These are phyloP conservation scores for Semaprochilodus insignis DNA, from an alignment of 2,797 vertebrate species.

Conservation along the genomic window DNA sequence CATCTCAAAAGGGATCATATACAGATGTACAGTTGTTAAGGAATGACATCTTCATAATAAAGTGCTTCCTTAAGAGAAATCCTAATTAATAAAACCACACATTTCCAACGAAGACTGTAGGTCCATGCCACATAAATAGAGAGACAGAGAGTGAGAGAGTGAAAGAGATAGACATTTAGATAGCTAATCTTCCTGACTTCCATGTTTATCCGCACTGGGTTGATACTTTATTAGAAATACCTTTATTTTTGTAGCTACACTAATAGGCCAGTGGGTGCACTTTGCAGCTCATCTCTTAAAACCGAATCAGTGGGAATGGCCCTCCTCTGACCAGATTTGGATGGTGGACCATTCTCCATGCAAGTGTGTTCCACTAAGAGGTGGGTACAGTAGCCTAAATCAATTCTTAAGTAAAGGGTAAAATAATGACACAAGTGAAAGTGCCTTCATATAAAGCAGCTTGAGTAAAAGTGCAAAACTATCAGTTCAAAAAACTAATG, in stretches of 20 bases:
- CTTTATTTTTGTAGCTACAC: neutral
- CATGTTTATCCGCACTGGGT: neutral
- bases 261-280: neutral
- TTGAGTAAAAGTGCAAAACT: too few relatives aligned
- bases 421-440: too few relatives aligned
- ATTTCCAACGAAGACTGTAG: slow-evolving; percentile 52
- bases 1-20: slow-evolving; percentile 63
- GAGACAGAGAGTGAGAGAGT: neutral
- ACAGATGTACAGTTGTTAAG: slow-evolving; percentile 59
- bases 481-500: too few relatives aligned
- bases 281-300: too few relatives aligned
- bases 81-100: slow-evolving; percentile 48
- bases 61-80: slow-evolving; percentile 57
- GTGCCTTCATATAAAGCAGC: too few relatives aligned
- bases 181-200: neutral
- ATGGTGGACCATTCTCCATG: too few relatives aligned
- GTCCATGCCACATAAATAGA: slow-evolving; percentile 24
- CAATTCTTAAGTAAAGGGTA: too few relatives aligned
- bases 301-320: too few relatives aligned
- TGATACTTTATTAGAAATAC: neutral
- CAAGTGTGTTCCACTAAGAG: too few relatives aligned
- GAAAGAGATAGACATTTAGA: neutral
- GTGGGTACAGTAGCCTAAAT: too few relatives aligned
- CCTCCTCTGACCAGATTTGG: neutral
- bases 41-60: slow-evolving; percentile 48